Conservation (phyloP, 2,888 invertebrate species). For the Tetrapedia diversipes region DNA sequence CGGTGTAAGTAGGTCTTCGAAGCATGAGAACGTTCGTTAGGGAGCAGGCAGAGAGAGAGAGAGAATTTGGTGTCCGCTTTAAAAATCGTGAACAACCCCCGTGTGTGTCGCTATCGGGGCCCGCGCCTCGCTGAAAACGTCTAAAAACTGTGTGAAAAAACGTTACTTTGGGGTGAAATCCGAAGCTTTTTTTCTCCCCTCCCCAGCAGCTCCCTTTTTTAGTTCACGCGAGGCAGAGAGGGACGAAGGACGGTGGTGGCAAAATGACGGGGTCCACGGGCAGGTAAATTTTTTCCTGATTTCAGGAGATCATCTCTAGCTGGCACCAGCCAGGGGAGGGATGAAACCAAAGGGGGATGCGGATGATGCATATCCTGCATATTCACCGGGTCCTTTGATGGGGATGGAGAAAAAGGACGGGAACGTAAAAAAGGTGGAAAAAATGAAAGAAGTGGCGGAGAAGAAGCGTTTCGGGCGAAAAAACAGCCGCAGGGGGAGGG, state of each 20-base stretch:
- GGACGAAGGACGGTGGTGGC: slow-evolving; percentile 41
- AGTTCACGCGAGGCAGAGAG: slow-evolving; percentile 33
- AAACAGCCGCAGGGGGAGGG: slow-evolving; percentile 47
- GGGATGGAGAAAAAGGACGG: neutral
- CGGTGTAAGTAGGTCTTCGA: neutral
- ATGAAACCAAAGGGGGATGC: slow-evolving; percentile 64
- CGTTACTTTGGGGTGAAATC: slow-evolving; percentile 82
- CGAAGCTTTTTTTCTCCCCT: slow-evolving; percentile 73
- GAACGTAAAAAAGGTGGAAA: slow-evolving; percentile 7
- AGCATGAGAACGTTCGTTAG: slow-evolving; percentile 74
- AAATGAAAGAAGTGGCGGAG: slow-evolving; percentile 53
- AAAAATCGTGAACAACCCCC: slow-evolving; percentile 51
- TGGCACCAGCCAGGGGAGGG: slow-evolving; percentile 45
- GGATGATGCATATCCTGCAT: slow-evolving; percentile 80
- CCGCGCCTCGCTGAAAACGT: slow-evolving; percentile 50
- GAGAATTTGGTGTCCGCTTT: slow-evolving; percentile 43
- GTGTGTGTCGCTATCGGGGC: slow-evolving; percentile 24
- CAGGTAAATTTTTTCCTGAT: slow-evolving; percentile 82
- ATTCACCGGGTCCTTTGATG: slow-evolving; percentile 76
- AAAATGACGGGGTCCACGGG: slow-evolving; percentile 69
- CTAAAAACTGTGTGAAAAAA: slow-evolving; percentile 82
- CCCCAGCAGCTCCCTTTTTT: slow-evolving; percentile 30
- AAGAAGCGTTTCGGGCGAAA: slow-evolving; percentile 68
- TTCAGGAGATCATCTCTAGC: slow-evolving; percentile 78
- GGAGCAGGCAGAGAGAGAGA: too few species aligned